These are phyloP conservation scores for Augochlorella aurata DNA, from an alignment of 2,888 invertebrate genomes.

Conservation along the genomic window DNA sequence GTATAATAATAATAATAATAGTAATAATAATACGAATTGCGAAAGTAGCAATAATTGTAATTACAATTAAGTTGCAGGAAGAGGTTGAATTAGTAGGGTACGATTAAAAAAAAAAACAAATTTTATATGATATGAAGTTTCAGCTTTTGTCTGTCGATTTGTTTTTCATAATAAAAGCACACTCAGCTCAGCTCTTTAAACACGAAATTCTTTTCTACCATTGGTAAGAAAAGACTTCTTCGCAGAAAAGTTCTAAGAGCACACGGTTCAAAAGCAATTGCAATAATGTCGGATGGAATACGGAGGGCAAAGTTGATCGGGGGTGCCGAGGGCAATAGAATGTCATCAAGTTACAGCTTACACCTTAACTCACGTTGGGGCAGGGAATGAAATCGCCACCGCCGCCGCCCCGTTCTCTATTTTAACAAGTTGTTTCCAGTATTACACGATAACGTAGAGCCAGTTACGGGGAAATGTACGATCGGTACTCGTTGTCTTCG, in stretches of 20 bases:
- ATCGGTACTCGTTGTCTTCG: slow-evolving; percentile 30
- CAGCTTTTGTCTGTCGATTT: too few species aligned
- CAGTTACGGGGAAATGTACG: slow-evolving; percentile 40
- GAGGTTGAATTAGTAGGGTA: too few species aligned
- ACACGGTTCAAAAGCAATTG: not conserved
- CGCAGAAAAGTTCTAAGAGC: not conserved
- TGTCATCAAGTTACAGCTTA: slow-evolving; percentile 40
- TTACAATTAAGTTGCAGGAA: too few species aligned
- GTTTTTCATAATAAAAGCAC: too few species aligned
- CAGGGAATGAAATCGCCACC: slow-evolving; percentile 33
- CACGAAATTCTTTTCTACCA: not conserved
- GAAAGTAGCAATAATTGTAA: too few species aligned
- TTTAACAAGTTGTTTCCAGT: slow-evolving; percentile 57
- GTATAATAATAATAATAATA: too few species aligned
- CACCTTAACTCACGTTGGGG: slow-evolving; percentile 29
- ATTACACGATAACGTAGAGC: slow-evolving; percentile 48
- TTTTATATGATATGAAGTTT: too few species aligned
- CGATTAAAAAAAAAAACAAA: too few species aligned
- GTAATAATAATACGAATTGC: too few species aligned
- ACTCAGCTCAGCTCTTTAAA: not conserved
- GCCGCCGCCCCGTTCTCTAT: slow-evolving; percentile 19
- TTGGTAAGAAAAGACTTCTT: not conserved
- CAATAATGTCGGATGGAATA: not conserved
- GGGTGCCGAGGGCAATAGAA: slow-evolving; percentile 9
- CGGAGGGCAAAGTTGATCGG: slow-evolving; percentile 5